Evolutionary conservation across 2,113 vertebrate species (phyloP), one percentile per base, ranked within the genome.

Genomic region (Craseonycteris thonglongyai): DNA sequence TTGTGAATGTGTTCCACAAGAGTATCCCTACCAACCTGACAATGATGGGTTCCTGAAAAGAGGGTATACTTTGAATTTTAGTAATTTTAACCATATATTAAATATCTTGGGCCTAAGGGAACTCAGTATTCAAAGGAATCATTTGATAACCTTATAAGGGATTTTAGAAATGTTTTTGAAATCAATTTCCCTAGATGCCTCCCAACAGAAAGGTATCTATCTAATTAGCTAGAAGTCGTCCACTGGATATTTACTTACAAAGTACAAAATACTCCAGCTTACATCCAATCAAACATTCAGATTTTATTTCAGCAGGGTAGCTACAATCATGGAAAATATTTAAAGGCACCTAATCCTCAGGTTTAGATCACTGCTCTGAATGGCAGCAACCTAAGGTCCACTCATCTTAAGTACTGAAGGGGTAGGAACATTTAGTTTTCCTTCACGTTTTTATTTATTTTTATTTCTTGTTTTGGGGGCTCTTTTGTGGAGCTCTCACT

Each of bases 181-280:
- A 58, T 82, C 19, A 85, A 21, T 93, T 92, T 88, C 78, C 82
- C 24, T 81, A 47, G 21, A 58, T 59, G 54, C 58, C 54, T 63
- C 61, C 63, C 66, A 91, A 72, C 16, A 92, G 18, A 35, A 90
- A 76, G 58, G 5, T 24, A 78, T 58, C 35, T 24, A 78, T 58
- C 35, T 94, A 75, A 94, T 84, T 88, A 95, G 65, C 40, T 88
- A 0, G 18, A 90, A 92, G 45, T 68, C 54, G n/a, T 61, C 90
- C 71, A 68, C 4, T 92, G 66, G 40, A 71, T 59, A 40, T 92
- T 95, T 66, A 74, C n/a, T 90, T 72, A 87, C 40, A 69, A 93
- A 83, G 54, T 89, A 85, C 54, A 96, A 95, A 96, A 97, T 69
- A 92, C 11, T 35, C 42, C 93, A 65, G 65, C 74, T 95, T 84